phyloP scores from a whole-genome alignment of 23 tunicate genomes.

The Ciona savignyi region DNA sequence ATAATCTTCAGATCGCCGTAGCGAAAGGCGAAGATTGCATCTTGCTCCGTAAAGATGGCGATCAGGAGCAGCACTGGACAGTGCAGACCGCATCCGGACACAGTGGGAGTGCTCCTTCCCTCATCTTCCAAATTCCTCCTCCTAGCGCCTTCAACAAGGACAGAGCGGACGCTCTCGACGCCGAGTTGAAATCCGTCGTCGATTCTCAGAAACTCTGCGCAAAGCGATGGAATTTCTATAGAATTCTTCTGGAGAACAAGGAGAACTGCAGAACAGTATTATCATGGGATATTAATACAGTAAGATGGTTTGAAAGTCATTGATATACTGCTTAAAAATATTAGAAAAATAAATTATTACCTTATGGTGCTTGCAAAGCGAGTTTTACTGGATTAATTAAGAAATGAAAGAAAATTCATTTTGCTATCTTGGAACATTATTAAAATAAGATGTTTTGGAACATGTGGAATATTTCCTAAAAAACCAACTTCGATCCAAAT shows the following conservation, averaged over 20 bases:
- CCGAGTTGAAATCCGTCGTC: conserved; percentile 4
- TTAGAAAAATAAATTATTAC: too few relatives aligned
- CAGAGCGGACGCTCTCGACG: conserved; percentile 13
- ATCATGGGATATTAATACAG: conserved; percentile 41
- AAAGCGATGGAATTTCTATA: conserved; percentile 10
- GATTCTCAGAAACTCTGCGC: conserved; percentile 15
- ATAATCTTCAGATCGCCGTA: conserved; percentile 56
- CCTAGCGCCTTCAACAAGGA: conserved; percentile 21
- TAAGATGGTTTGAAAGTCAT: too few relatives aligned
- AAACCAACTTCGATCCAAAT: too few relatives aligned
- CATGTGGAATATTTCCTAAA: too few relatives aligned
- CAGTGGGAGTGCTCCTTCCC: conserved; percentile 33
- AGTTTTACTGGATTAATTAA: too few relatives aligned
- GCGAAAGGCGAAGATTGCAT: conserved; percentile 66
- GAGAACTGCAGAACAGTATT: conserved; percentile 29
- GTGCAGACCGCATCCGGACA: conserved; percentile 41
- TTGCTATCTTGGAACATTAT: too few relatives aligned
- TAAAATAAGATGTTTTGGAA: too few relatives aligned
- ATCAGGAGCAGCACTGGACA: conserved; percentile 16
- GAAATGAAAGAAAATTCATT: too few relatives aligned
- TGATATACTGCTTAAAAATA: too few relatives aligned
- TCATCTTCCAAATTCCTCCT: conserved; percentile 38
- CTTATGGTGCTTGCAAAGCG: too few relatives aligned
- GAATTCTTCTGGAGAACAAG: conserved; percentile 5
- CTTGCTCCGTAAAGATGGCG: conserved; percentile 34